These are phyloP conservation scores for Atrichornis clamosus DNA, from an alignment of 2,113 vertebrate species.

Conservation along the genomic window DNA sequence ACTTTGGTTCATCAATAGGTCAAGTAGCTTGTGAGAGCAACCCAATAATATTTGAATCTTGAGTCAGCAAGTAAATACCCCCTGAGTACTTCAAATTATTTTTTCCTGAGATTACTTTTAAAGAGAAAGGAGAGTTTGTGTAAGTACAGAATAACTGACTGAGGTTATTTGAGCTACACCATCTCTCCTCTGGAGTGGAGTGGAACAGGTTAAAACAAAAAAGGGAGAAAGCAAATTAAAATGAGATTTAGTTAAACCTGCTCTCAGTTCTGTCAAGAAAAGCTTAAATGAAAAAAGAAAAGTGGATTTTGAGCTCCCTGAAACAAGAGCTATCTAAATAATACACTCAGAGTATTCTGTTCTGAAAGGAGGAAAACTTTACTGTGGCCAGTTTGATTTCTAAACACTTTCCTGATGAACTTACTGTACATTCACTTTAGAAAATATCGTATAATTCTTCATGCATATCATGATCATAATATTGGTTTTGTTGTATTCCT, in stretches of 20 bases:
- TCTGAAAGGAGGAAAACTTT: background rate
- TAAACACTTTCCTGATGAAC: background rate
- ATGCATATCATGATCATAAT: background rate
- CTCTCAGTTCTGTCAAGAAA: background rate
- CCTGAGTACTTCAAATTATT: background rate
- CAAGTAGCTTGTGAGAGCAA: background rate
- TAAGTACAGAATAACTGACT: background rate
- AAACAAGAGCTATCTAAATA: background rate
- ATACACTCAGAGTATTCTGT: background rate
- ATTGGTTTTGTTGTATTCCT: background rate
- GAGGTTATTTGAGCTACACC: background rate
- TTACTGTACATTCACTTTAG: background rate
- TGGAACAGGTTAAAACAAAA: background rate
- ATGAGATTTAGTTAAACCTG: background rate
- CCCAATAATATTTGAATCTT: background rate
- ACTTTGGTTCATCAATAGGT: constrained; percentile 13
- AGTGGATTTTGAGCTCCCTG: background rate
- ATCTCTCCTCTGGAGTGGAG: background rate
- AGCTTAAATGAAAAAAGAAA: background rate
- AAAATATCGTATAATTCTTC: background rate
- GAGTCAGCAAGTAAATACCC: background rate
- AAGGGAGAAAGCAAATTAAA: background rate
- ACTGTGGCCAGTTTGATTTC: background rate
- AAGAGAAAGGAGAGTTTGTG: background rate
- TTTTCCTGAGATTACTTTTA: background rate